Conservation (phyloP, 2,888 invertebrate genomes). For the Bibio marci region DNA sequence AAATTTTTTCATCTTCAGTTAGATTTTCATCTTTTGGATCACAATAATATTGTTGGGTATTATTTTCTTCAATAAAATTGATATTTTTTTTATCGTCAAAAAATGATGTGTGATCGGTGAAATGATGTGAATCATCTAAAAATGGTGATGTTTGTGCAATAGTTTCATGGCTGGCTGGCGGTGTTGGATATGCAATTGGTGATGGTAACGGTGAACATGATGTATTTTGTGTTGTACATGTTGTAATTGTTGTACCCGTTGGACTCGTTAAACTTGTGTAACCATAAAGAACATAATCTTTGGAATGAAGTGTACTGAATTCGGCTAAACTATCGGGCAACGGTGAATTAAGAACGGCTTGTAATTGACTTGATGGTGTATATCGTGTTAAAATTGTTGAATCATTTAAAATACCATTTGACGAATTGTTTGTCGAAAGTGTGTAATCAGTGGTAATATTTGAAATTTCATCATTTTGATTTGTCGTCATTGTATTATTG, state of each 20-base stretch:
- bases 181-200: conserved; percentile 68
- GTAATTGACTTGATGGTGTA: conserved; percentile 32
- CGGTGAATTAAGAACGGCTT: conserved; percentile 60
- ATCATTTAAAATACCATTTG: conserved; percentile 12
- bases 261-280: conserved; percentile 23
- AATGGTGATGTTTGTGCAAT: conserved; percentile 29
- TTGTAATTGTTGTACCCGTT: conserved; percentile 18
- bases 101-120: conserved; percentile 23
- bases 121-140: conserved; percentile 25
- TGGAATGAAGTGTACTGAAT: conserved; percentile 61
- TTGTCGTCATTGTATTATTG: conserved; percentile 33
- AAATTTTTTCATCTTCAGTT: conserved; percentile 25
- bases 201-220: conserved; percentile 46
- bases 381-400: conserved; percentile 6
- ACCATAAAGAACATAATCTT: conserved; percentile 29
- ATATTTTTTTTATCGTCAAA: conserved; percentile 23
- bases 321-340: conserved; percentile 65
- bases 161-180: conserved; percentile 75
- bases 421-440: too few species aligned
- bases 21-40: conserved; percentile 15
- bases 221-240: conserved; percentile 20
- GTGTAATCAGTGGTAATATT: too few species aligned
- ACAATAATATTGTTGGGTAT: conserved; percentile 18
- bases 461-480: conserved; percentile 44
- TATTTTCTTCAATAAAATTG: conserved; percentile 19